These are phyloP conservation scores for Abramis brama DNA, from an alignment of 2,113 vertebrate genomes.

Conservation along the genomic window DNA sequence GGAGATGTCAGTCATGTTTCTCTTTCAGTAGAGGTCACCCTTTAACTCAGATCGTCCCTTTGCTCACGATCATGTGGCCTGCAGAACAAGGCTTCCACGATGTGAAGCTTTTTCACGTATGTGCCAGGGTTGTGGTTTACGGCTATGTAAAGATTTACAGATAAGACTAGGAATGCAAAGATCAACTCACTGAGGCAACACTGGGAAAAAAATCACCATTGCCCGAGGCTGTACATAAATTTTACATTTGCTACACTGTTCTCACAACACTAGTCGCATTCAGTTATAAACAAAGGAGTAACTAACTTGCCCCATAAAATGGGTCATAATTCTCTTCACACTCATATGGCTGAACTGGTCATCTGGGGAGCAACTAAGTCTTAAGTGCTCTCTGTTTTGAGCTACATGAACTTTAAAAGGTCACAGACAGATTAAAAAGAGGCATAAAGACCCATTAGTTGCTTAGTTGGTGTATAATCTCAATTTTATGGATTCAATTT, in stretches of 20 bases:
- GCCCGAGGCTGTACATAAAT: conserved; percentile 27
- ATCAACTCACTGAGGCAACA: neutral
- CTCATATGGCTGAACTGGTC: neutral
- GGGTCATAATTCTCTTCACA: conserved; percentile 10
- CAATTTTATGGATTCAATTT: neutral
- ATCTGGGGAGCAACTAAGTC: neutral
- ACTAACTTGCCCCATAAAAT: neutral
- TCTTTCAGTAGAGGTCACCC: conserved; percentile 18
- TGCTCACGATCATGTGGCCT: neutral
- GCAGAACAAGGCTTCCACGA: neutral
- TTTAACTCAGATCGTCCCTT: neutral
- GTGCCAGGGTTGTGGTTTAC: neutral
- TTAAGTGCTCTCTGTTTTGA: neutral
- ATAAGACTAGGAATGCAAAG: conserved; percentile 18
- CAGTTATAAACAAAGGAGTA: neutral
- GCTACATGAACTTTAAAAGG: neutral
- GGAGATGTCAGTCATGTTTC: neutral
- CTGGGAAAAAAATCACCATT: neutral
- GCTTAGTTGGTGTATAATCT: neutral
- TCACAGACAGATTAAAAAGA: conserved; percentile 6
- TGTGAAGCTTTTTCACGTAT: neutral
- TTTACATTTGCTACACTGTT: conserved; percentile 8
- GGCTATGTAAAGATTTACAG: conserved; percentile 1
- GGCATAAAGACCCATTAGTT: neutral
- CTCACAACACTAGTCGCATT: conserved; percentile 27